Base-by-base conservation (phyloP, 1,140 invertebrate genomes). In the Neodiprion fabricii region DNA sequence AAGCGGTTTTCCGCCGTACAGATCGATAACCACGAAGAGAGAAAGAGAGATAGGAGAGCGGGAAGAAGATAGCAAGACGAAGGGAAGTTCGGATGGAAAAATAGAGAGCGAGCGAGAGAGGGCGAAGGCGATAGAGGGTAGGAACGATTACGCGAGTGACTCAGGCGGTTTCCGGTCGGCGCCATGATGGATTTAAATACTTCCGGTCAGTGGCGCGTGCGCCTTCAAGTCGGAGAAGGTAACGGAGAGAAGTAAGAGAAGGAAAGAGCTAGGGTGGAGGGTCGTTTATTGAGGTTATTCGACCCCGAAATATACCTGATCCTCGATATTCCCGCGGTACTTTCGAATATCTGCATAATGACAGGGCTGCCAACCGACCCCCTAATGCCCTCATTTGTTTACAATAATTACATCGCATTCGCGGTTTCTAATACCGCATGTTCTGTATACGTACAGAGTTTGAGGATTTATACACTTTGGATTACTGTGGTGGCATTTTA, bases 141-240 rank as follows among this genome's bases (percentile, higher is more conserved):
- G 81, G 78, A 78, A 81, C 83, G 83, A 84, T 84, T 83, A 83
- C 83, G 79, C 80, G 80, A 83, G 81, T 84, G 83, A 84, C 83
- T 84, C 83, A 84, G 83, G 82, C 81, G 81, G 82, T 84, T 84
- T 84, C 83, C 83, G 83, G 81, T 83, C 72, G 83, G 79, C 82
- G 83, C 83, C 83, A 84, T 84, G 83, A 84, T 83, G 79, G 83
- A 84, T 84, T 84, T 84, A 84, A 84, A 81, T 83, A 84, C 82
- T 84, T 84, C 83, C 83, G 82, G 78, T 78, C 73, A 75, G 76
- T 81, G 82, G 81, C 82, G 83, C 82, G 82, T 84, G 82, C 82
- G 82, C 81, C 50, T 76, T 21, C 17, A 61, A 48, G 68, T 76
- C 50, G 66, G 71, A 67, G 10, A 61, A 53, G 23, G 14, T 47